Conservation (phyloP, 2,888 invertebrate genomes). For the Agrotis clavis region DNA sequence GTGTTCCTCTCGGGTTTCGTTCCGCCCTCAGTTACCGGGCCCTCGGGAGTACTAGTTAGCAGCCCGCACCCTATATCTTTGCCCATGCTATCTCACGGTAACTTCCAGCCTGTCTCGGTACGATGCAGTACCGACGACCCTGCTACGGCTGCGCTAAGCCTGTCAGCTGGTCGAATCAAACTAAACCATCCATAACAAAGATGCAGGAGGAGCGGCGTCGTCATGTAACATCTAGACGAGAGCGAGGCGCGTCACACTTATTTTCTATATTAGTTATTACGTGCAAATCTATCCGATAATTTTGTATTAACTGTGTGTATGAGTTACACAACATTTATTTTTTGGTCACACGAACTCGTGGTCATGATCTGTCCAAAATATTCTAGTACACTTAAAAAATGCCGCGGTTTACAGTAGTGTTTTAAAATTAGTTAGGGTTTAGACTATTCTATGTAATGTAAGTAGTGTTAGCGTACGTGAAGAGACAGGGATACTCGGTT, state of each 20-base stretch:
- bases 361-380: slow-evolving; percentile 87
- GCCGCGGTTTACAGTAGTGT: slow-evolving; percentile 69
- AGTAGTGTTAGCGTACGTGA: slow-evolving; percentile 67
- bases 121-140: background rate
- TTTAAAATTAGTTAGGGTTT: slow-evolving; percentile 69
- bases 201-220: slow-evolving; percentile 20
- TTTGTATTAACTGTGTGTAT: slow-evolving; percentile 73
- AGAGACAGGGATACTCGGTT: slow-evolving; percentile 68
- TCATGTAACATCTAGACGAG: background rate
- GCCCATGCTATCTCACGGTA: background rate
- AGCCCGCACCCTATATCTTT: background rate
- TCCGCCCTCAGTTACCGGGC: background rate
- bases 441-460: slow-evolving; percentile 69
- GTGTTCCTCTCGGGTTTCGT: background rate
- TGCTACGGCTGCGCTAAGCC: background rate
- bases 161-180: background rate
- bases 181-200: background rate
- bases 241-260: slow-evolving; percentile 11
- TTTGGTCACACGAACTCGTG: slow-evolving; percentile 78
- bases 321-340: slow-evolving; percentile 71
- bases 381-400: slow-evolving; percentile 65
- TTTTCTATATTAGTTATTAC: slow-evolving; percentile 39
- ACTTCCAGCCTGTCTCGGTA: background rate
- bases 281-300: slow-evolving; percentile 64
- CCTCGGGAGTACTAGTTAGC: background rate